Conservation (phyloP, 1,140 invertebrate species). For the Macrostomum lignano region DNA sequence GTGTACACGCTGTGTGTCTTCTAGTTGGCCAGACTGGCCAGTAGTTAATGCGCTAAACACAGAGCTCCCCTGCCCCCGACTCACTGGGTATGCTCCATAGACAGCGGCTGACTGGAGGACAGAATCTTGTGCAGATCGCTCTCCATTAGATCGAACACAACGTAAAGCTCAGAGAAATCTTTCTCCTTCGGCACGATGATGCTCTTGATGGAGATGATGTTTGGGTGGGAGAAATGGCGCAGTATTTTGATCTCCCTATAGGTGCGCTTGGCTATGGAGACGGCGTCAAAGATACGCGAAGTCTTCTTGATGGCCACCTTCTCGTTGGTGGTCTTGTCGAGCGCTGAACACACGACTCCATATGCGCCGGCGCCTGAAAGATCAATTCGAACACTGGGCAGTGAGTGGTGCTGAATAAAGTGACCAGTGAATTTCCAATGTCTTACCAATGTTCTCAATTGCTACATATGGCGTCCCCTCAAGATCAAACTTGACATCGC, state of each 20-base stretch:
- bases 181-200: constrained; percentile 21
- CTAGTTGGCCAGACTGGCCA: too few species aligned
- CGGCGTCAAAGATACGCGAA: constrained; percentile 25
- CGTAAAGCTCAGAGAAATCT: constrained; percentile 24
- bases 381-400: too few species aligned
- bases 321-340: constrained; percentile 17
- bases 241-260: constrained; percentile 30
- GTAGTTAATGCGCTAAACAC: too few species aligned
- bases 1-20: too few species aligned
- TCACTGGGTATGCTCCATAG: neutral
- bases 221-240: constrained; percentile 29
- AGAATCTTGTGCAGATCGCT: constrained; percentile 30
- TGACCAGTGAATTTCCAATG: constrained; percentile 6
- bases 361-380: constrained; percentile 22
- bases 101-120: constrained; percentile 20
- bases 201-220: constrained; percentile 28
- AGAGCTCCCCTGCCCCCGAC: too few species aligned
- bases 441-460: constrained; percentile 28
- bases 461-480: constrained; percentile 21
- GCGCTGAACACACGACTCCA: constrained; percentile 30
- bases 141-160: constrained; percentile 31
- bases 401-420: too few species aligned
- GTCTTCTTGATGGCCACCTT: constrained; percentile 31
- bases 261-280: constrained; percentile 24
- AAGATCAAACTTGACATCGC: constrained; percentile 26